phyloP scores from a whole-genome alignment of 1,140 invertebrate species.

The Pseudomyrmex pallidus region DNA sequence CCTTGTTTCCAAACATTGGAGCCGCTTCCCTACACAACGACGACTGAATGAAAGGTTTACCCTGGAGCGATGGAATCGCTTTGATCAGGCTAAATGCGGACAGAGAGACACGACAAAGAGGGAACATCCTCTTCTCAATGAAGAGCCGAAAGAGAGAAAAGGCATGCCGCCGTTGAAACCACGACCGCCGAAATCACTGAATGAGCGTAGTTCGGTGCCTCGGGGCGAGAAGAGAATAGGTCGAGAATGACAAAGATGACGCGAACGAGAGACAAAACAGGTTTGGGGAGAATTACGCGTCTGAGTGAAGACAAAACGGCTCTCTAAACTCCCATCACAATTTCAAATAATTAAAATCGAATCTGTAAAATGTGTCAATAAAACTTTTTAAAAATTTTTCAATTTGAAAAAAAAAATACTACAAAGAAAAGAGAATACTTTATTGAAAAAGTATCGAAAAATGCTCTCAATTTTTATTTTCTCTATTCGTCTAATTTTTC shows the following conservation, averaged over 20 bases:
- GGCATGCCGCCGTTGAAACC: constrained; percentile 41
- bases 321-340: no score
- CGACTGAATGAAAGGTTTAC: constrained; percentile 68
- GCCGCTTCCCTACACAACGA: background rate
- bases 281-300: background rate
- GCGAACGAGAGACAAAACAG: constrained; percentile 34
- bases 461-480: no score
- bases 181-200: constrained; percentile 73
- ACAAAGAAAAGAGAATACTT: background rate
- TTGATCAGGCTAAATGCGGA: constrained; percentile 36
- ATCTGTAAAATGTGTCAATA: background rate
- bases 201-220: constrained; percentile 78
- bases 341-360: no score
- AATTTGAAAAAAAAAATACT: background rate
- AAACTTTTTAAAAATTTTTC: background rate
- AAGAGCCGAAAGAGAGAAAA: constrained; percentile 57
- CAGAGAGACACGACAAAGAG: constrained; percentile 46
- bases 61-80: constrained; percentile 57
- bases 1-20: background rate
- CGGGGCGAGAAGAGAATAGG: constrained; percentile 36
- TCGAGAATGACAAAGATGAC: constrained; percentile 7
- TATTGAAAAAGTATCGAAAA: no score
- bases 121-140: constrained; percentile 59
- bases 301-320: no score
- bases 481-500: no score